phyloP scores from a whole-genome alignment of 2,888 invertebrate genomes.

The Ormyrus nitidulus region DNA sequence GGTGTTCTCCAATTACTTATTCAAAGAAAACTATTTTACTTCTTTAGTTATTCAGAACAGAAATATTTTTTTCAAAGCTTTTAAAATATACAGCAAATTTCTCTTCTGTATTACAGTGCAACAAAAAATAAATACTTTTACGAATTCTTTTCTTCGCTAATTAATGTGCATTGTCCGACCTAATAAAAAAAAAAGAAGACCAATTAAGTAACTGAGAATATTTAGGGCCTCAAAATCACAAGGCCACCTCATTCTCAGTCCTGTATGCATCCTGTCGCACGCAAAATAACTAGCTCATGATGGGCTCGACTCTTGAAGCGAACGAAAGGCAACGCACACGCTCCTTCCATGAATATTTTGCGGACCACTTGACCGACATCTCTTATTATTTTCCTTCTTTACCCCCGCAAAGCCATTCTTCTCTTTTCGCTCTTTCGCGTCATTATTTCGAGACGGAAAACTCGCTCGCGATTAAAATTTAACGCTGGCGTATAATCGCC shows the following conservation, averaged over 20 bases:
- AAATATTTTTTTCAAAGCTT: too few relatives aligned
- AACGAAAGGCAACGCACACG: conserved; percentile 16
- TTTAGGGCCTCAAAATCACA: too few relatives aligned
- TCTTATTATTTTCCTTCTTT: conserved; percentile 14
- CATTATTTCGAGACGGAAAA: conserved; percentile 45
- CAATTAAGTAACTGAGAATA: neutral
- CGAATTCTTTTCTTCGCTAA: too few relatives aligned
- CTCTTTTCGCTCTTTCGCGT: conserved; percentile 25
- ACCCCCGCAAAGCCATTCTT: conserved; percentile 1
- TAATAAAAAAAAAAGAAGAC: neutral
- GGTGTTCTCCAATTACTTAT: conserved; percentile 1
- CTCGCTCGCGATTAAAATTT: conserved; percentile 45
- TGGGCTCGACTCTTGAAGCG: neutral
- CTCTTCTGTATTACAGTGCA: too few relatives aligned
- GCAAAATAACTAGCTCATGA: conserved; percentile 9
- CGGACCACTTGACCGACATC: conserved; percentile 52
- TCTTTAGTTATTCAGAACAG: too few relatives aligned
- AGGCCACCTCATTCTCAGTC: too few relatives aligned
- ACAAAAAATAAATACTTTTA: too few relatives aligned
- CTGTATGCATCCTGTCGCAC: neutral
- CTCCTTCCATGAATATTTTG: conserved; percentile 50
- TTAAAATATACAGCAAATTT: too few relatives aligned
- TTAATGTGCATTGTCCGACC: too few relatives aligned
- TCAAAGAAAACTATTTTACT: neutral
- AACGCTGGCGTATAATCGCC: conserved; percentile 39